Evolutionary conservation across 2,888 invertebrate genomes (phyloP).

Genomic region (Diarsia rubi): DNA sequence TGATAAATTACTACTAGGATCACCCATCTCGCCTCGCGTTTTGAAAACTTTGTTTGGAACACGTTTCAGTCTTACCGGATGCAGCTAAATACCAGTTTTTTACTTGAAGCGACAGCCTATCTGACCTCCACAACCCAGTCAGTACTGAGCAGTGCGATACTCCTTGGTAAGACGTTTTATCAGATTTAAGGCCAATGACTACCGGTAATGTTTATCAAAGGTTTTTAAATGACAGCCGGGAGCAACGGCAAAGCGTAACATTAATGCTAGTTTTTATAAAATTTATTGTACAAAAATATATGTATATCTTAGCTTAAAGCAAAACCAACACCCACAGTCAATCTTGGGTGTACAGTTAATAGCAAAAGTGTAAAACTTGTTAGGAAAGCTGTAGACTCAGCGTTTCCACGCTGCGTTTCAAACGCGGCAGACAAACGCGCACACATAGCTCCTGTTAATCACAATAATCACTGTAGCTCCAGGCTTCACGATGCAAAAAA

Average conservation of each 20-base stretch:
- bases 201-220: too few relatives aligned
- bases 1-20: constrained; percentile 54
- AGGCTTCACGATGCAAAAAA: constrained; percentile 37
- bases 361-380: constrained; percentile 54
- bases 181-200: too few relatives aligned
- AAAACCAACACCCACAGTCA: constrained; percentile 58
- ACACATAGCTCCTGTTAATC: constrained; percentile 51
- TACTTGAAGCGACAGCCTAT: too few relatives aligned
- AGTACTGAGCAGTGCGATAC: too few relatives aligned
- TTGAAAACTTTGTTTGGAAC: too few relatives aligned
- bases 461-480: constrained; percentile 39
- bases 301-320: constrained; percentile 52
- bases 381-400: constrained; percentile 56
- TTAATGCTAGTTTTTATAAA: constrained; percentile 23
- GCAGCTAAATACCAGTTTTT: too few relatives aligned
- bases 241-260: constrained; percentile 34
- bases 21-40: too few relatives aligned
- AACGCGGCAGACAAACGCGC: constrained; percentile 29
- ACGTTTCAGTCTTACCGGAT: too few relatives aligned
- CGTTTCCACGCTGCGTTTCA: constrained; percentile 33
- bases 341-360: constrained; percentile 58
- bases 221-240: too few relatives aligned
- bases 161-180: too few relatives aligned
- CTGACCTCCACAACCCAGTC: too few relatives aligned
- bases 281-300: constrained; percentile 14